Base-by-base conservation (phyloP, 2,888 invertebrate genomes). In the Drosophila birchii region DNA sequence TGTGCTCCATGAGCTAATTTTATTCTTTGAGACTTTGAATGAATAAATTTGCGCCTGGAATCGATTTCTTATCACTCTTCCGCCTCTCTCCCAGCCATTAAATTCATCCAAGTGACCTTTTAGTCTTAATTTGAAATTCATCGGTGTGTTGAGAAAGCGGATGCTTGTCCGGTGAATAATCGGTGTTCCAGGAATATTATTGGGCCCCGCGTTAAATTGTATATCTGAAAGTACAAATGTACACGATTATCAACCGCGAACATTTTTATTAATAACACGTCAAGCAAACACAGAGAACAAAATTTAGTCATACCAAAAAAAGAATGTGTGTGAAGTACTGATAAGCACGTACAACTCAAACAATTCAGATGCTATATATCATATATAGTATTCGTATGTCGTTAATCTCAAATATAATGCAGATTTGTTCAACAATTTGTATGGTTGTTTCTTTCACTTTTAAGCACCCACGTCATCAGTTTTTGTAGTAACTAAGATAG, bases 381-480 rank as follows among this genome's bases (percentile, higher is more conserved):
- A 12, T 39, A 55, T 55, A 41, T 32, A 79, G 63, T 55, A 61
- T 71, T 67, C 59, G 44, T 23, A 26, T 73, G 66, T 73, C 73
- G 73, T 62, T 79, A 78, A 78, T 84, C 78, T 73, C 55, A 44
- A 58, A 44, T 53, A 53, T 38, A 69, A 62, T 71, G 29, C 34
- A 47, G 58, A 41, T 51, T 47, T 64, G 18, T 60, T 8, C 3
- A 59, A 45, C 55, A 67, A 36, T 53, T 34, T 38, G 49, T 20
- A 4, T 54, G 54, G 34, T 29, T 53, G 39, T 61, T 68, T 51
- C n/a, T 51, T 34, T 8, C 39, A 56, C 74, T 66, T 80, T 78
- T 57, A 45, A 56, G 76, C 68, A 51, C 20, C 75, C 89, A 89
- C 90, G 90, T 90, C 88, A 90, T 80, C 73, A 66, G 18, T 61